Percentiles rank a stretch among this genome's conserved stretches.
These are phyloP conservation scores for Meteorus cinctellus DNA, from an alignment of 2,888 invertebrate genomes.

Conservation along the genomic window DNA sequence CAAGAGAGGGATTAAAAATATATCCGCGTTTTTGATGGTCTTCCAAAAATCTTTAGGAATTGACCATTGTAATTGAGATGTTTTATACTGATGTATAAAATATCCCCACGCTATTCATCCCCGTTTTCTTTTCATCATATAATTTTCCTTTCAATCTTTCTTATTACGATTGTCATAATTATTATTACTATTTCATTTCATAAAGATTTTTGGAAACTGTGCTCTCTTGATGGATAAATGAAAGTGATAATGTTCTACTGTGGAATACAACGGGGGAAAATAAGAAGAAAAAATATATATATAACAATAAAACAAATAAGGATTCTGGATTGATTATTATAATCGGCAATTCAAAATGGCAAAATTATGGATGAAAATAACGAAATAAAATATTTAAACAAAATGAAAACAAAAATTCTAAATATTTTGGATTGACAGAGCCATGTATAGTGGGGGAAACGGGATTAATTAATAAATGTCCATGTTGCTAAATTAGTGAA, in stretches of 20 bases:
- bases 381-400: constrained; percentile 2
- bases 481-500: constrained; percentile 66
- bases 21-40: constrained; percentile 42
- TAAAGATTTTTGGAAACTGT: constrained; percentile 62
- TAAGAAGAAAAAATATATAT: constrained; percentile 40
- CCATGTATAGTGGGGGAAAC: background rate
- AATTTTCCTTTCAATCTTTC: constrained; percentile 4
- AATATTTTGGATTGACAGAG: constrained; percentile 55
- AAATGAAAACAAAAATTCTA: constrained; percentile 29
- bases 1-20: constrained; percentile 35
- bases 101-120: background rate
- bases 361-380: background rate
- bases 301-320: constrained; percentile 44
- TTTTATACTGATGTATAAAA: constrained; percentile 18
- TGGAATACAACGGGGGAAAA: constrained; percentile 47
- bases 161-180: background rate
- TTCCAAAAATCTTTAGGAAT: constrained; percentile 62
- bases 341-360: constrained; percentile 40
- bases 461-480: constrained; percentile 58
- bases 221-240: constrained; percentile 45
- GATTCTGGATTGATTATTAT: constrained; percentile 48
- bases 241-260: constrained; percentile 36
- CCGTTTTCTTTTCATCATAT: background rate
- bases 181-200: constrained; percentile 35
- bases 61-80: constrained; percentile 42